Percentiles rank a stretch among this genome's conserved stretches.
Evolutionary conservation across 2,888 invertebrate species (phyloP).

Genomic region (Drosophila aldrichi): DNA sequence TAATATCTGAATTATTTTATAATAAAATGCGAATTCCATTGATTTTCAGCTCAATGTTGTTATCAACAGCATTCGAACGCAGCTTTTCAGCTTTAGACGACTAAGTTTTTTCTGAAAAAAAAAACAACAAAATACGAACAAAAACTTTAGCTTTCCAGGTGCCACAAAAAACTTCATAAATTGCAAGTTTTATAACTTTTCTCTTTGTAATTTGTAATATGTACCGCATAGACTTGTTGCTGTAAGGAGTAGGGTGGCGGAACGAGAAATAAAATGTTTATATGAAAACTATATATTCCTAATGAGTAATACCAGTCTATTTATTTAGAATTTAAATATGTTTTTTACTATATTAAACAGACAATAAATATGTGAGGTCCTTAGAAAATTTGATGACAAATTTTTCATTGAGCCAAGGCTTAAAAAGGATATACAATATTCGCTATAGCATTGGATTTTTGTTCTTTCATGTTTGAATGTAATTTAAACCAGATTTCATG

Average conservation of each 20-base stretch:
- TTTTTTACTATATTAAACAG: too few relatives aligned
- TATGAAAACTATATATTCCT: too few relatives aligned
- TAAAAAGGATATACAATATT: neutral
- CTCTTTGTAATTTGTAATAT: slow-evolving; percentile 10
- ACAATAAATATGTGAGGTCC: too few relatives aligned
- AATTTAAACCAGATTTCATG: slow-evolving; percentile 81
- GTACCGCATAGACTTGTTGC: slow-evolving; percentile 24
- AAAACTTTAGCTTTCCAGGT: slow-evolving; percentile 30
- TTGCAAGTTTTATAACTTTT: slow-evolving; percentile 49
- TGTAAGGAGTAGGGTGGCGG: slow-evolving; percentile 1
- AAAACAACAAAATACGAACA: neutral
- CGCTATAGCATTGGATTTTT: neutral
- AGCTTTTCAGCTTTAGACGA: slow-evolving; percentile 33
- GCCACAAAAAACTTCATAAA: slow-evolving; percentile 48
- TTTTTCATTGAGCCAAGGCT: too few relatives aligned
- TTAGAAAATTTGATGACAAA: too few relatives aligned
- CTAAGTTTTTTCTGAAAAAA: slow-evolving; percentile 51
- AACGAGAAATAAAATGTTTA: neutral
- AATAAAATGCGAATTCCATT: neutral
- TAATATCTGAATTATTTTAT: neutral
- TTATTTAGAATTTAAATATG: too few relatives aligned
- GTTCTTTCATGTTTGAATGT: slow-evolving; percentile 58
- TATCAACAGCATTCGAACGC: neutral
- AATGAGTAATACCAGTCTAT: neutral
- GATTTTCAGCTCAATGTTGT: neutral